Conservation (phyloP, 2,113 vertebrate genomes). For the Microcebus jonahi region DNA sequence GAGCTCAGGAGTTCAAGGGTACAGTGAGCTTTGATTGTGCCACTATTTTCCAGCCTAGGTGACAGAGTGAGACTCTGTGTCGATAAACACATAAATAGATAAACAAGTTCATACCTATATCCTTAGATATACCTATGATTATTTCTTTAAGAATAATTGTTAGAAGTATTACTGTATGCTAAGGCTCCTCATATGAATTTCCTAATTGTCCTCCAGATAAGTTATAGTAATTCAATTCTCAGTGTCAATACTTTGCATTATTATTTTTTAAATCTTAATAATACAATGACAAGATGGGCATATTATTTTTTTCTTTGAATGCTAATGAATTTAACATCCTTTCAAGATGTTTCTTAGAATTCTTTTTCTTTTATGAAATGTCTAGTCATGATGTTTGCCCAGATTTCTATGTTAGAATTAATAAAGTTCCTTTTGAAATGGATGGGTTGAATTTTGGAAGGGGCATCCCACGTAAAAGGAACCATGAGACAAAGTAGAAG, state of each 20-base stretch:
- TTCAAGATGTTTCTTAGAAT: neutral
- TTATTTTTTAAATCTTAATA: slow-evolving; percentile 4
- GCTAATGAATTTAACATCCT: neutral
- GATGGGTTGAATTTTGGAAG: neutral
- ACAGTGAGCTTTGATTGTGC: too few relatives aligned
- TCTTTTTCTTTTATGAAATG: slow-evolving; percentile 5
- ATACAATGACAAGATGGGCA: neutral
- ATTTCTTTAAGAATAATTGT: neutral
- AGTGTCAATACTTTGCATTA: neutral
- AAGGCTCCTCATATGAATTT: neutral
- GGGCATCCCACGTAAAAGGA: neutral
- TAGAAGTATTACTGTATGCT: neutral
- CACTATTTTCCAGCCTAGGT: too few relatives aligned
- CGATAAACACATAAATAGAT: neutral
- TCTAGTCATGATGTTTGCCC: neutral
- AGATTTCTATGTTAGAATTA: neutral
- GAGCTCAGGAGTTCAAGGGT: too few relatives aligned
- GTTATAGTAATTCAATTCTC: neutral
- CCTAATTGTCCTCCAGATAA: neutral
- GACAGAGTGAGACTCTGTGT: too few relatives aligned
- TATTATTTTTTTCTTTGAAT: neutral
- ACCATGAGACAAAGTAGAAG: neutral
- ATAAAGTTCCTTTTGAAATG: neutral
- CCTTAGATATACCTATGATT: neutral
- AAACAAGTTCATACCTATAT: neutral